Evolutionary conservation across 1,140 invertebrate genomes (phyloP), one percentile per base, ranked within the genome.

Genomic region (Drosophila albomicans): DNA sequence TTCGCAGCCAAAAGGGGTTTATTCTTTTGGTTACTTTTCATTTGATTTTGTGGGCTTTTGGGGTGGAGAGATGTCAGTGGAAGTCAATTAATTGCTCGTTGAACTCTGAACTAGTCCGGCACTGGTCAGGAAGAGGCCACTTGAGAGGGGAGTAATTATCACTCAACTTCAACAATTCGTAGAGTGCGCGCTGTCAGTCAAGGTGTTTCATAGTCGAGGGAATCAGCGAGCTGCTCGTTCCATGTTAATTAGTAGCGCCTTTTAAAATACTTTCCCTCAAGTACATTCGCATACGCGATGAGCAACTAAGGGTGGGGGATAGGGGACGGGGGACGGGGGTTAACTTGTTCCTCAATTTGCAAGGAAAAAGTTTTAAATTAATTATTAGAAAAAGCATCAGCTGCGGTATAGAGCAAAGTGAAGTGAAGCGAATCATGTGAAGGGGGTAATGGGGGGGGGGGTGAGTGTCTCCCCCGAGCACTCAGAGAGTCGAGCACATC

Each of bases 321-420:
- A 1, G n/a, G 59, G 13, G 8, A 0, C 6, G 11, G 16, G 11
- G 49, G 25, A 8, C 3, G 46, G 51, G 54, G 11, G 38, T 43
- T 25, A 10, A 38, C 46, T 54, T 48, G 35, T 15, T 49, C 58
- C 77, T 80, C 69, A 71, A 70, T 82, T 79, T 43, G 59, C 38
- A 88, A 87, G 84, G 80, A 81, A 91, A 89, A 91, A 91, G 78
- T 91, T 91, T 91, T 91, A 91, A 91, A 91, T 91, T 91, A 91
- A 91, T 91, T 91, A 91, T 91, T 91, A 91, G 91, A 91, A 91
- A 85, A 89, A 84, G 90, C 82, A 91, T 89, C 84, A 87, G 84
- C 78, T 86, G 81, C 66, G 77, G 78, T 67, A 56, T 38, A 54
- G 43, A 56, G 56, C 20, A 35, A 41, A 66, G 52, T 6, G 35